Evolutionary conservation across 2,888 invertebrate genomes (phyloP), one percentile per base, ranked within the genome.

Genomic region (Hemistola chrysoprasaria): DNA sequence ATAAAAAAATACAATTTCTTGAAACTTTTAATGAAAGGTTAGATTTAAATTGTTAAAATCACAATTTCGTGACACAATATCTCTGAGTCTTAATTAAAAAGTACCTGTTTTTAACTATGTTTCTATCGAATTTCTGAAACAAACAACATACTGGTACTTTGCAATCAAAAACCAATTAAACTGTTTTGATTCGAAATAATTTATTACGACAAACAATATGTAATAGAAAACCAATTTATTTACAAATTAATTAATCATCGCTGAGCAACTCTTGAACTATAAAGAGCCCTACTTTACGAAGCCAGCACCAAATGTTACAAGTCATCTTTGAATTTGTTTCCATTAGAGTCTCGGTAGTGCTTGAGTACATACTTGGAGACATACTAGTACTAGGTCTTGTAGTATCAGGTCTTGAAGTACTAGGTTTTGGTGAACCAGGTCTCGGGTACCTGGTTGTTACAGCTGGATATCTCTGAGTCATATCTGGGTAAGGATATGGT

Each of bases 281-380:
- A 50, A 75, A 81, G 1, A 80, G 47, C 1, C 71, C 72, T 0
- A 81, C 67, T 61, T 59, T 72, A 50, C 65, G 55, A 0, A 79
- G 33, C 62, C 78, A 70, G 37, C 81, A 82, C 61, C 71, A 79
- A 23, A 80, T 71, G 31, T 65, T 62, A 41, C 78, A 78, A 0
- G 50, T 42, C 20, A 36, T 59, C 10, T 40, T 51, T 2, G 41
- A 29, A 8, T 47, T 22, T 1, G 37, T 34, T 21, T 30, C 38
- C 11, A 21, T 23, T 7, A 21, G 20, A 23, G 27, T 10, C 21
- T 44, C 38, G 11, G 29, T 33, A 21, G 27, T 36, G 22, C 6
- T 28, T 2, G 33, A 16, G 22, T 21, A 22, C 32, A 23, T 11
- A 27, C 25, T 31, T 47, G 7, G 38, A 39, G 0, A 9, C 6